Evolutionary conservation across 2,797 vertebrate genomes (phyloP).

Genomic region (Phalloptychus januarius): DNA sequence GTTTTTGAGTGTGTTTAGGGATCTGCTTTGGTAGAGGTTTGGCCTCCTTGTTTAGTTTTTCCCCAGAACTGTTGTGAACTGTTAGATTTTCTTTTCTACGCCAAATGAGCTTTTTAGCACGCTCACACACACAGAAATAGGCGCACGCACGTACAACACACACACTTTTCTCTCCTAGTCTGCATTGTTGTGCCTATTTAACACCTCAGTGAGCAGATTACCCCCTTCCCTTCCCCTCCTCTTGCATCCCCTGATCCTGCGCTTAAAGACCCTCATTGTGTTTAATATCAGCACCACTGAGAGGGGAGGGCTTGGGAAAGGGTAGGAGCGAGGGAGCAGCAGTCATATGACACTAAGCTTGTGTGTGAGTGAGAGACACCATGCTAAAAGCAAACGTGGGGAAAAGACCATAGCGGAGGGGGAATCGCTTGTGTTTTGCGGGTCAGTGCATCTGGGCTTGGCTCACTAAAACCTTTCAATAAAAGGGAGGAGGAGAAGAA

Average conservation of each 20-base stretch:
- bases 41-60: slow-evolving; percentile 64
- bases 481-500: slow-evolving; percentile 54
- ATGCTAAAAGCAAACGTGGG: slow-evolving; percentile 55
- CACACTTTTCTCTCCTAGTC: slow-evolving; percentile 57
- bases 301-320: slow-evolving; percentile 79
- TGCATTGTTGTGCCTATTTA: slow-evolving; percentile 89
- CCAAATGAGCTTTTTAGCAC: slow-evolving; percentile 80
- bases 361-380: slow-evolving; percentile 33
- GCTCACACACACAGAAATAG: slow-evolving; percentile 30
- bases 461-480: slow-evolving; percentile 83
- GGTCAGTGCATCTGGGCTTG: slow-evolving; percentile 83
- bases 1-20: slow-evolving; percentile 29
- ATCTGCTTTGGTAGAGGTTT: slow-evolving; percentile 51
- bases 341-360: slow-evolving; percentile 84
- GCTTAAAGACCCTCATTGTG: slow-evolving; percentile 93
- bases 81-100: slow-evolving; percentile 75
- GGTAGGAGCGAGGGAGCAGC: slow-evolving; percentile 64
- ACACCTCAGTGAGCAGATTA: slow-evolving; percentile 95
- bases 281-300: slow-evolving; percentile 85
- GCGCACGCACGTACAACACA: slow-evolving; percentile 26
- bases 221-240: slow-evolving; percentile 57
- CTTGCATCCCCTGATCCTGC: slow-evolving; percentile 80
- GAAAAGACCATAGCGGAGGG: slow-evolving; percentile 36
- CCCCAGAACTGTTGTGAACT: slow-evolving; percentile 71
- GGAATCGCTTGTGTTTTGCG: slow-evolving; percentile 84